A percentile compares a stretch with the other conserved stretches of the same genome.
These are phyloP conservation scores for Bovichtus diacanthus DNA, from an alignment of 2,797 vertebrate genomes.

Conservation along the genomic window DNA sequence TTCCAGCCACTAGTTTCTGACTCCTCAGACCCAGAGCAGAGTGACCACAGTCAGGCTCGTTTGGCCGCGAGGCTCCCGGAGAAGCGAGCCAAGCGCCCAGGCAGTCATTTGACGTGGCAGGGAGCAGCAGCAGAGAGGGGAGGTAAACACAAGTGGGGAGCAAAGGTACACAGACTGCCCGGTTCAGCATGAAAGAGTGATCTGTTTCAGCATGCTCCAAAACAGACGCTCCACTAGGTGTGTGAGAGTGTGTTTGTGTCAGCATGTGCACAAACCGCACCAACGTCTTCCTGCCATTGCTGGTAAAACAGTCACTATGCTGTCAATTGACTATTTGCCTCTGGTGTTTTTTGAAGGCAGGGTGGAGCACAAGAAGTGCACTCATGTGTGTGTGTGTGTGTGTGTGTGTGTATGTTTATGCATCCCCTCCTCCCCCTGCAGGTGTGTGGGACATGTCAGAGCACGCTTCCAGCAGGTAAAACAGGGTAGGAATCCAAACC, in stretches of 20 bases:
- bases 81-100: conserved; percentile 62
- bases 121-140: conserved; percentile 33
- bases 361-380: conserved; percentile 54
- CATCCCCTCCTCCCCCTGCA: conserved; percentile 22
- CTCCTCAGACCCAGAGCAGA: conserved; percentile 49
- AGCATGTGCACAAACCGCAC: conserved; percentile 53
- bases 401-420: conserved; percentile 46
- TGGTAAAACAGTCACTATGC: conserved; percentile 61
- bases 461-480: conserved; percentile 71
- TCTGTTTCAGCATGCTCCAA: conserved; percentile 81
- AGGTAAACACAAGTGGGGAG: conserved; percentile 75
- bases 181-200: conserved; percentile 80
- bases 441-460: conserved; percentile 72
- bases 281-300: conserved; percentile 67
- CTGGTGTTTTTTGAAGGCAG: conserved; percentile 56
- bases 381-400: conserved; percentile 26
- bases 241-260: conserved; percentile 49
- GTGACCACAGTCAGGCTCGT: conserved; percentile 65
- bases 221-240: conserved; percentile 63
- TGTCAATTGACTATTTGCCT: conserved; percentile 71
- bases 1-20: conserved; percentile 35
- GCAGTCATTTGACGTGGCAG: conserved; percentile 82
- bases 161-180: conserved; percentile 72
- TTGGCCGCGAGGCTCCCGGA: conserved; percentile 51
- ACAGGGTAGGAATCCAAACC: conserved; percentile 54